Conservation (phyloP, 2,888 invertebrate genomes). For the Nymphalis polychloros region DNA sequence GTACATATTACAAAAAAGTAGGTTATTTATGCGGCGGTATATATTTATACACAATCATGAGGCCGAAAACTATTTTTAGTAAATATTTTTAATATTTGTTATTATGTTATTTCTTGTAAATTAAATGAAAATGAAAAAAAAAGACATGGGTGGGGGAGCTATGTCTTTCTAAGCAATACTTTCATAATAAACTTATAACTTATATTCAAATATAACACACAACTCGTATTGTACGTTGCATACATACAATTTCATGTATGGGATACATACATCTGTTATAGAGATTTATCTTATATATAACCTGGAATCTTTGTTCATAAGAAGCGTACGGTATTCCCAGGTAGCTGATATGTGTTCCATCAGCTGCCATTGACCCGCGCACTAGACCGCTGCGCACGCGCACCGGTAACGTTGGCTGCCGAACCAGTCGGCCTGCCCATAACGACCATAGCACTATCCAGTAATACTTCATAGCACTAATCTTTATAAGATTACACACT, state of each 20-base stretch:
- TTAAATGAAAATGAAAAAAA: no score
- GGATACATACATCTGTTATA: neutral
- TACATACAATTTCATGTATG: neutral
- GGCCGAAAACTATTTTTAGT: no score
- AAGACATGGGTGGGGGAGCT: no score
- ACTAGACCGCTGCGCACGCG: constrained; percentile 52
- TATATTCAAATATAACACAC: no score
- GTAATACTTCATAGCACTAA: constrained; percentile 37
- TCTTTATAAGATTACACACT: neutral
- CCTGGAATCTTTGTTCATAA: constrained; percentile 59
- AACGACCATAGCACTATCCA: constrained; percentile 65
- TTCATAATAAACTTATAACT: no score
- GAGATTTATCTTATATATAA: constrained; percentile 35
- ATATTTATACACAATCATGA: no score
- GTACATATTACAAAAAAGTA: no score
- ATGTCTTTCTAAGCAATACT: no score
- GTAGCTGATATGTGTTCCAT: constrained; percentile 58
- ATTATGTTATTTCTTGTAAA: no score
- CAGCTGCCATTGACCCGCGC: constrained; percentile 54
- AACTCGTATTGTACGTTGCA: no score
- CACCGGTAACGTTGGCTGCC: constrained; percentile 58
- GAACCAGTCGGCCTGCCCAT: constrained; percentile 58
- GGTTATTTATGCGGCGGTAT: no score
- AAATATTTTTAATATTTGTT: no score
- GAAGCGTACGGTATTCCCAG: constrained; percentile 65